phyloP scores from a whole-genome alignment of 2,888 invertebrate species.

The Scaptomyza polygonia region DNA sequence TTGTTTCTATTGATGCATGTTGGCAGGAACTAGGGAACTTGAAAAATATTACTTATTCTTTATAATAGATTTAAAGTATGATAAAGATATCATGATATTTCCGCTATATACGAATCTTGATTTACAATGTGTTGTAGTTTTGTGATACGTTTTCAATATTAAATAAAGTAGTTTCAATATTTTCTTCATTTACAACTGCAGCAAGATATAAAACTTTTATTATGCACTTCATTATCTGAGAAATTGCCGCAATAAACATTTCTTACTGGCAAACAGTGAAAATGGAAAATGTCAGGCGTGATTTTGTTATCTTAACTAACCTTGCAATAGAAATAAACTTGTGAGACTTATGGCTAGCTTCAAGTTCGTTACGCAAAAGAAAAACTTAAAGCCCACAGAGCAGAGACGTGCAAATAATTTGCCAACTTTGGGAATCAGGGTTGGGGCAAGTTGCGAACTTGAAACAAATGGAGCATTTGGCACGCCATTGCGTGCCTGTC shows the following conservation, averaged over 20 bases:
- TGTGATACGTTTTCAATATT: neutral
- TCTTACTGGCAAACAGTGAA: neutral
- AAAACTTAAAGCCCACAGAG: slow-evolving; percentile 38
- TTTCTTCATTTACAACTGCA: too few species aligned
- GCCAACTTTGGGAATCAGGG: slow-evolving; percentile 18
- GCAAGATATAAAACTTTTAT: too few species aligned
- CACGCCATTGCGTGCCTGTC: slow-evolving; percentile 52
- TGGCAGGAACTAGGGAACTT: too few species aligned
- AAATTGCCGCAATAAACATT: neutral
- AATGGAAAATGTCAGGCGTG: slow-evolving; percentile 1
- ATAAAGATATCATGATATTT: too few species aligned
- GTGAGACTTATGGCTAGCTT: slow-evolving; percentile 7
- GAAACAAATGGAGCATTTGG: slow-evolving; percentile 20
- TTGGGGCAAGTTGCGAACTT: slow-evolving; percentile 2
- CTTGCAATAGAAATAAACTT: slow-evolving; percentile 9
- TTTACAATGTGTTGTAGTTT: neutral
- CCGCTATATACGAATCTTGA: too few species aligned
- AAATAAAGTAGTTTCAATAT: neutral
- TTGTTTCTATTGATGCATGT: too few species aligned
- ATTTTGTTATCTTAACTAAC: neutral
- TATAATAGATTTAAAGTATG: too few species aligned
- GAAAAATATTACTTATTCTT: too few species aligned
- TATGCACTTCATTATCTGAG: neutral
- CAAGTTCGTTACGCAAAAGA: slow-evolving; percentile 9
- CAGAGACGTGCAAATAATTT: slow-evolving; percentile 57